Evolutionary conservation across 2,888 invertebrate genomes (phyloP), one percentile per base, ranked within the genome.

Genomic region (Apotomis turbidana): DNA sequence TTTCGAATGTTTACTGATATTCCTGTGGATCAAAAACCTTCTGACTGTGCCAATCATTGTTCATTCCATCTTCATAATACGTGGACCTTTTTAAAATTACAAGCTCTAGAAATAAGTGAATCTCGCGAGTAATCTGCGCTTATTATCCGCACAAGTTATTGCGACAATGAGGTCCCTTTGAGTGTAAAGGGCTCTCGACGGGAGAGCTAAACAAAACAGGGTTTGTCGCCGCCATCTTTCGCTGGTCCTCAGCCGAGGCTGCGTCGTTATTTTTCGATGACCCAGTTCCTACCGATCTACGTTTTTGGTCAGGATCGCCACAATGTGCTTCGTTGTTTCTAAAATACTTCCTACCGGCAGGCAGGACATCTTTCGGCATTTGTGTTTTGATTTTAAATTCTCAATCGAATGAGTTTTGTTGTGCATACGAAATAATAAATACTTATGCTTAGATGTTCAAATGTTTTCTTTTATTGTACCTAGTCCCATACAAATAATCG

Each of bases 181-280:
- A 70, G 55, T 12, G 10, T 12, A 51, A 49, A 77, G 75, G 71
- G 75, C 74, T 74, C 78, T 78, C 74, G 76, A 67, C 13, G 71
- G 38, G 75, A 88, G 88, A 83, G 84, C 86, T 86, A 90, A 90
- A 90, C 88, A 90, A 89, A 87, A 88, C 84, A 81, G 81, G 82
- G 79, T 81, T 77, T 79, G 82, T 81, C 81, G 54, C 52, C 60
- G 71, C 73, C 70, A 71, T 73, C 74, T 75, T 74, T 70, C 74
- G 66, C 74, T 73, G 77, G 79, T 77, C 73, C 78, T 78, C 79
- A 85, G 80, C 80, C 85, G 81, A 77, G 83, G 87, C 84, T 83
- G 82, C 78, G 83, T 77, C 80, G 81, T 83, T 85, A 86, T 87
- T 85, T 82, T 84, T 76, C 83, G 81, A 78, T 88, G 88, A 88